phyloP scores from a whole-genome alignment of 2,113 vertebrate species.

The Pogonocichla stellata region DNA sequence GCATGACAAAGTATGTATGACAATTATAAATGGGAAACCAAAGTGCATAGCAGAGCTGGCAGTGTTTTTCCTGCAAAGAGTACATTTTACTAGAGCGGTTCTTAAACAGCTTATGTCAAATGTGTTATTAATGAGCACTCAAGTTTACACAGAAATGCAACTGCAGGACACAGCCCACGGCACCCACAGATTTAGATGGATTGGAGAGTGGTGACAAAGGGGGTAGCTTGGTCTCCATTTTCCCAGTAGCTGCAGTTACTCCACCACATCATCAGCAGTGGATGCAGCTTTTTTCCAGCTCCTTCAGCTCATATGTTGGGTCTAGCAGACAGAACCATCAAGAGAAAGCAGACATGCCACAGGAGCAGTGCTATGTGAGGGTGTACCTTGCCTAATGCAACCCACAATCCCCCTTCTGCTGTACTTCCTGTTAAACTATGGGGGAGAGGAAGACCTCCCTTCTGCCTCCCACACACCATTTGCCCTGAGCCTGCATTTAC shows the following conservation, averaged over 20 bases:
- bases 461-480: neutral
- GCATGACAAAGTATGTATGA: neutral
- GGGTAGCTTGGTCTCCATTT: neutral
- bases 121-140: neutral
- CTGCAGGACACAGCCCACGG: neutral
- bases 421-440: neutral
- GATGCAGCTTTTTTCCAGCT: neutral
- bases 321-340: neutral
- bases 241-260: neutral
- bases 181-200: neutral
- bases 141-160: neutral
- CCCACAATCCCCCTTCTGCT: neutral
- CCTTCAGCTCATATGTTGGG: neutral
- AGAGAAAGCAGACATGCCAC: neutral
- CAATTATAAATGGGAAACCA: neutral
- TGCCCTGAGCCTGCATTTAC: neutral
- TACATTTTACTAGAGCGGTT: neutral
- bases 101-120: neutral
- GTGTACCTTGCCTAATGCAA: neutral
- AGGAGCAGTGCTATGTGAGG: rapidly evolving
- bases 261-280: neutral
- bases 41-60: neutral
- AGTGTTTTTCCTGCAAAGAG: neutral
- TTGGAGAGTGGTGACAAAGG: neutral
- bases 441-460: rapidly evolving